Conservation (phyloP, 1,140 invertebrate genomes). For the Bilobella aurantiaca region DNA sequence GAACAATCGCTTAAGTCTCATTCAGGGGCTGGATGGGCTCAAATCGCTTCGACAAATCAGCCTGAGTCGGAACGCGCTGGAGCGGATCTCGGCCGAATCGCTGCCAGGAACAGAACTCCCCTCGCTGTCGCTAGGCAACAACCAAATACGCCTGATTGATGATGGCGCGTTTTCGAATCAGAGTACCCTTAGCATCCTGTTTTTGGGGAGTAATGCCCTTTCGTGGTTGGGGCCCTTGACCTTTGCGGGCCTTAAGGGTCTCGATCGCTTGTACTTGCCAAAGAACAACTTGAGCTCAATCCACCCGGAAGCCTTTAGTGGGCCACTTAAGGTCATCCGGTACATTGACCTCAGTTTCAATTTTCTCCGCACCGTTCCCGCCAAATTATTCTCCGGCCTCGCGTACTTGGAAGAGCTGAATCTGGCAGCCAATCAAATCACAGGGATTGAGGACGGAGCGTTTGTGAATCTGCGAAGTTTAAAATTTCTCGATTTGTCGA, state of each 20-base stretch:
- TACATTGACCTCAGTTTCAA: constrained; percentile 64
- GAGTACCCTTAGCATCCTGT: constrained; percentile 56
- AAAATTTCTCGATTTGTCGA: constrained; percentile 50
- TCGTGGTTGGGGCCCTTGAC: constrained; percentile 37
- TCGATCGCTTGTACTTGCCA: constrained; percentile 32
- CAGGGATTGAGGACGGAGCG: constrained; percentile 47
- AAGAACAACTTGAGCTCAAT: constrained; percentile 30
- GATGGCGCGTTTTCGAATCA: constrained; percentile 64
- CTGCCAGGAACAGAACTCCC: constrained; percentile 58
- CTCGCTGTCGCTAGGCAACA: constrained; percentile 69
- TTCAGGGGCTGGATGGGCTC: constrained; percentile 71
- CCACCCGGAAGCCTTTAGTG: constrained; percentile 25
- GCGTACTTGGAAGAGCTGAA: constrained; percentile 57
- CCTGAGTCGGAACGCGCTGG: constrained; percentile 67
- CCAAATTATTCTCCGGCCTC: constrained; percentile 53
- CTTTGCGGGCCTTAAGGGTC: constrained; percentile 28
- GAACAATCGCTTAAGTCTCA: constrained; percentile 68
- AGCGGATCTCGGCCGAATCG: constrained; percentile 64
- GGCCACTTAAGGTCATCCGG: constrained; percentile 26
- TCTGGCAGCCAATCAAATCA: constrained; percentile 39
- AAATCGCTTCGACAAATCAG: constrained; percentile 77
- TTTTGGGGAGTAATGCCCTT: constrained; percentile 38
- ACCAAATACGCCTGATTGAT: constrained; percentile 66
- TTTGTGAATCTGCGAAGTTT: constrained; percentile 51
- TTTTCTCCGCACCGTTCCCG: constrained; percentile 43